Evolutionary conservation across 2,888 invertebrate species (phyloP), one percentile per base, ranked within the genome.

Genomic region (Orthosia gracilis): DNA sequence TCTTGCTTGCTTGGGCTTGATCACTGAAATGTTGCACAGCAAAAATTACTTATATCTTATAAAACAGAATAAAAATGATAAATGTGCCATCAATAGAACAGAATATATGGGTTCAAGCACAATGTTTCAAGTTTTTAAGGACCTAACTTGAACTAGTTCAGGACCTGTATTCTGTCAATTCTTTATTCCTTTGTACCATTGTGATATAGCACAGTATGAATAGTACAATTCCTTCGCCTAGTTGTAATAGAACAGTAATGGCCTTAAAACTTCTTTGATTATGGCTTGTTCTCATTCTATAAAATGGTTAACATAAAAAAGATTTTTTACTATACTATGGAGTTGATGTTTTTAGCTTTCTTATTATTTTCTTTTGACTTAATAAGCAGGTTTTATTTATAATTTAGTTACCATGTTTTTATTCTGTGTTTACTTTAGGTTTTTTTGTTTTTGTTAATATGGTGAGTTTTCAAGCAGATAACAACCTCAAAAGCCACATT

Each of bases 401-500:
- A 31, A 2, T 18, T 58, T n/a, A 50, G 15, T 31, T 13, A 18
- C 26, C 5, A 15, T 21, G 5, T 65, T 69, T 54, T 47, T 80
- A n/a, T 58, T 26, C 26, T 63, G 45, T 66, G 52, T 80, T 63
- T 67, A 49, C n/a, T 47, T 49, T 58, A 66, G 52, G 57, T 58
- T 67, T 9, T 40, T 55, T 47, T 50, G 15, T 76, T 61, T 64
- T 63, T 59, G 26, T 50, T 52, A 45, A 62, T 64, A 65, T 57
- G 2, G 12, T 31, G 57, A 67, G 21, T 78, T 59, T 55, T 52
- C 26, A 54, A 26, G n/a, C 23, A 50, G 45, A 62, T 65, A 59
- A 73, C n/a, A 50, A 80, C 63, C 63, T 55, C 52, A 54, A 80
- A 58, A 50, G 12, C 54, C 55, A 61, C 76, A 65, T 76, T 61